These are phyloP conservation scores for Poeciliopsis paucimaculata DNA, from an alignment of 2,797 vertebrate species.

Conservation along the genomic window DNA sequence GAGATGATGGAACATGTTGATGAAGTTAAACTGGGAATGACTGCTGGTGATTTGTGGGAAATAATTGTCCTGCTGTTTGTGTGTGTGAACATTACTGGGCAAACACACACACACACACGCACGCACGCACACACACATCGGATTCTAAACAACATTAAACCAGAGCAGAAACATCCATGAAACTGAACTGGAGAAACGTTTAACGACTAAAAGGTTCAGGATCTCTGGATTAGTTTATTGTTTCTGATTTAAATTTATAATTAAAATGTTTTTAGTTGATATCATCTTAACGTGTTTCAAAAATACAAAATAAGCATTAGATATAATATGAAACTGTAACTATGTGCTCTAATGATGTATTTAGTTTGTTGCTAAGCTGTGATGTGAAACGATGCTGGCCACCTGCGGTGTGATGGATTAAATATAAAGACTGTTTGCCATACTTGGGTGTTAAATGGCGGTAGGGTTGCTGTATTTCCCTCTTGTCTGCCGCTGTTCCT, in stretches of 20 bases:
- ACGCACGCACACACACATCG: too few relatives aligned
- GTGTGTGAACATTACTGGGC: not conserved
- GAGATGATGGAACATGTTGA: constrained; percentile 46
- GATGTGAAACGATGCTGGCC: too few relatives aligned
- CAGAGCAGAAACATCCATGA: not conserved
- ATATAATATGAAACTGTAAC: too few relatives aligned
- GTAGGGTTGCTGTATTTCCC: not conserved
- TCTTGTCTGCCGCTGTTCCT: not conserved
- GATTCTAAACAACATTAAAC: not conserved
- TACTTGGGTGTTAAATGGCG: not conserved
- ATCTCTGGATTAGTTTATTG: not conserved
- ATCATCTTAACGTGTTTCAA: not conserved
- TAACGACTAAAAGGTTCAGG: not conserved
- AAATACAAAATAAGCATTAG: not conserved
- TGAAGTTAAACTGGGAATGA: not conserved
- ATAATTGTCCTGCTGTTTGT: not conserved
- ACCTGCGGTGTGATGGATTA: not conserved
- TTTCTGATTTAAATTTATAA: not conserved
- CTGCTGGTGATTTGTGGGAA: not conserved
- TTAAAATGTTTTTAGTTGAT: not conserved
- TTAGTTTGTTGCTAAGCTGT: too few relatives aligned
- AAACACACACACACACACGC: too few relatives aligned
- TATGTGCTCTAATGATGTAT: too few relatives aligned
- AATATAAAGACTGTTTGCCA: not conserved
- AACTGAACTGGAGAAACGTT: not conserved